Evolutionary conservation across 2,113 vertebrate genomes (phyloP).

Genomic region (Oryzias celebensis): DNA sequence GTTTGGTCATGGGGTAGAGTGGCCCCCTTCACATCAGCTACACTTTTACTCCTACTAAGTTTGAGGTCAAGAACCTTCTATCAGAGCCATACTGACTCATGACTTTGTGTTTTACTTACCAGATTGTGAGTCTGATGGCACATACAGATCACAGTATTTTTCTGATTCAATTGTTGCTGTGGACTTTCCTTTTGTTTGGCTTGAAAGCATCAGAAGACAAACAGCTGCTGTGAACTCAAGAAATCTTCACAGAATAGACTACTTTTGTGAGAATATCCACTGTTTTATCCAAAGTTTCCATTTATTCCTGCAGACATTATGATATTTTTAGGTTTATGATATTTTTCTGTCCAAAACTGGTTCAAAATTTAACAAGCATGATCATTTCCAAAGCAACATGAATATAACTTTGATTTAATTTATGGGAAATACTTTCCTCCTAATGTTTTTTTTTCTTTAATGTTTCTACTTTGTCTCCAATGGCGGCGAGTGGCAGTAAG

Average conservation of each 20-base stretch:
- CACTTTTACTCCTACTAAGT: slow-evolving; percentile 52
- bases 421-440: not conserved
- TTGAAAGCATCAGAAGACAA: not conserved
- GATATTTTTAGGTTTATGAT: too few relatives aligned
- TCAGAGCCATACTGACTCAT: slow-evolving; percentile 43
- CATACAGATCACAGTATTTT: slow-evolving; percentile 33
- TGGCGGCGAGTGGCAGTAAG: slow-evolving; percentile 61
- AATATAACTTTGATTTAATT: too few relatives aligned
- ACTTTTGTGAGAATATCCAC: slow-evolving; percentile 5
- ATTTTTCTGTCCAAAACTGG: too few relatives aligned
- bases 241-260: not conserved
- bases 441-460: slow-evolving; percentile 14
- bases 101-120: slow-evolving; percentile 35
- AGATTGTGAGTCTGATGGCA: slow-evolving; percentile 35
- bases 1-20: slow-evolving; percentile 28
- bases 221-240: too few relatives aligned
- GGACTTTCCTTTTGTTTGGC: not conserved
- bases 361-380: too few relatives aligned
- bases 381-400: too few relatives aligned
- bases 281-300: slow-evolving; percentile 22
- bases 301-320: slow-evolving; percentile 1
- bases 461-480: slow-evolving; percentile 46
- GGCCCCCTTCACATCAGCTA: slow-evolving; percentile 45
- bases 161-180: slow-evolving; percentile 10
- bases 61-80: slow-evolving; percentile 43